Base-by-base conservation (phyloP, 2,113 vertebrate species). In the Saccopteryx leptura region DNA sequence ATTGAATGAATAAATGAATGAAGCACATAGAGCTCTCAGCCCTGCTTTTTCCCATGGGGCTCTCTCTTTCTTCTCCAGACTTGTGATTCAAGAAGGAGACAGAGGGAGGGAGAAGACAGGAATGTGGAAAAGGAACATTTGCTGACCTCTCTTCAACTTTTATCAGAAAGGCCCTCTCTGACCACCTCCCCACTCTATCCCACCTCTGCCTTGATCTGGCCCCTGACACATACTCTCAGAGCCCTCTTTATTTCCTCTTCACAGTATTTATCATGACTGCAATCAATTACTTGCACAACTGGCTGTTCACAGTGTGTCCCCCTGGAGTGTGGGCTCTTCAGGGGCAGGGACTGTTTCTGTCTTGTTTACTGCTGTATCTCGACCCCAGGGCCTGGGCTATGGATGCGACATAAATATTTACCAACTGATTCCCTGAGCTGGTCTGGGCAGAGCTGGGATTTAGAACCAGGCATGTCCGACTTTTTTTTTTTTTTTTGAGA, bases 341-440 rank as follows among this genome's bases (percentile, higher is more conserved):
- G 63, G 72, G 86, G 58, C 91, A 94, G 58, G 82, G 66, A 94
- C 89, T 75, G 74, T 5, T 13, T 90, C 79, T 82, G 82, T 72
- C 93, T 97, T 96, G 68, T 96, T 96, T 97, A 91, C 66, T 0
- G 9, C 81, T 81, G 39, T 52, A 84, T 82, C 58, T 81, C 76
- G 81, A 95, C 96, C 97, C 93, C 58, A 94, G 68, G 95, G 88
- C 94, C 92, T 93, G 39, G 69, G 88, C 92, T 96, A 74, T 68
- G 81, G 95, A 92, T 92, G 88, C 88, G 95, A 82, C 52, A 52
- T 94, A 97, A 97, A 97, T 96, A 96, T 97, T 96, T 93, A 96
- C 93, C 2, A 17, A 90, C 39, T 74, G 58, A 85, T 61, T 96
- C 96, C 81, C 90, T 81, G 81, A 96, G 92, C 85, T 88, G 93